Conservation (phyloP, 2,797 vertebrate species). For the Morus bassanus region DNA sequence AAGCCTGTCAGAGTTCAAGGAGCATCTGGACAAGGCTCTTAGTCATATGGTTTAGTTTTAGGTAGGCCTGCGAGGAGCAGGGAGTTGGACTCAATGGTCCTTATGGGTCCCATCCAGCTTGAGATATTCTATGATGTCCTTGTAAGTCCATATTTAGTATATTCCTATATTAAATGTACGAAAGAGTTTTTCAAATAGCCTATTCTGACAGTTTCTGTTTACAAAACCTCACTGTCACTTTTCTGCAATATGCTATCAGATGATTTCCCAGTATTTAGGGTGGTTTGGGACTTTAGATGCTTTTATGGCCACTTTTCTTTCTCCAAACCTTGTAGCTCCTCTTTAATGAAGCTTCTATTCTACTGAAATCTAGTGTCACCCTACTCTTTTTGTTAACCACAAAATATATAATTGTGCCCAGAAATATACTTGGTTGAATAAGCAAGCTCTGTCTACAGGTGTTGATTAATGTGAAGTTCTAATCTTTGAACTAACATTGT, state of each 20-base stretch:
- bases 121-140: neutral
- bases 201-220: neutral
- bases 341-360: neutral
- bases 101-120: neutral
- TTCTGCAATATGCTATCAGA: neutral
- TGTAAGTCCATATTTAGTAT: neutral
- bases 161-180: neutral
- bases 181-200: neutral
- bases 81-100: neutral
- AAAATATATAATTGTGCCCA: neutral
- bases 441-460: neutral
- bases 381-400: neutral
- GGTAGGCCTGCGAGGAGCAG: neutral
- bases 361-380: neutral
- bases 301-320: neutral
- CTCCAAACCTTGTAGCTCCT: neutral
- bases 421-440: neutral
- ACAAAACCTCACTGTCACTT: neutral
- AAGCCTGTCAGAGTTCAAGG: neutral
- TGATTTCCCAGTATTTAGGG: neutral
- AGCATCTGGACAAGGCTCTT: neutral
- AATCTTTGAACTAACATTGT: neutral
- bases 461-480: neutral
- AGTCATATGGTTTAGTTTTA: neutral
- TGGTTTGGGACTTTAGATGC: neutral